Evolutionary conservation across 1,140 invertebrate species (phyloP), one percentile per base, ranked within the genome.

Genomic region (Cardiocondyla obscurior): DNA sequence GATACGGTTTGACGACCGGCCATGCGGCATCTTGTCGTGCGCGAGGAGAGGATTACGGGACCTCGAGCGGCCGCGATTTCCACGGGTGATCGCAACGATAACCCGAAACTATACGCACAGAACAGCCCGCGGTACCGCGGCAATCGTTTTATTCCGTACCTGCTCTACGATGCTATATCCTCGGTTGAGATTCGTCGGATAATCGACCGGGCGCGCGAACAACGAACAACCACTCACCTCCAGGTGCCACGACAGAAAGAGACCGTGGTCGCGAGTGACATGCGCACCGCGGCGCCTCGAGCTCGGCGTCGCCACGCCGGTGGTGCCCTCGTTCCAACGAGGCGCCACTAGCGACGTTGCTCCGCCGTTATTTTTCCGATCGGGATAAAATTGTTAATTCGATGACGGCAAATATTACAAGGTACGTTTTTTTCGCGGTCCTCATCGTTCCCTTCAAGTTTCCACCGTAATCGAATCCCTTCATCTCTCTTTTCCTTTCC

Each of bases 171-270:
- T 94, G 92, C 53, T 81, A 60, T 49, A 51, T 81, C 55, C 73
- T 58, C 72, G 69, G 33, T 58, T 19, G 42, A 64, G 81, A 91
- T 91, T 85, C 83, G 89, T 91, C 82, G 88, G 91, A 94, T 93
- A 92, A 88, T 44, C 70, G 79, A 12, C 30, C 42, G 49, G 51
- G 82, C 64, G 55, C 83, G 77, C 85, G 49, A 73, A 83, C 51
- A 85, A 91, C 83, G 85, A 84, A 92, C 91, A 86, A 92, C 91
- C 93, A 95, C 94, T 95, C 94, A 95, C 94, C 94, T 95, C 92
- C 89, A 94, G 93, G 92, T 94, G 93, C 94, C 92, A 95, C 94
- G 92, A 93, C 93, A 95, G 94, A 95, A 95, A 95, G 94, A 95
- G 94, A 93, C 92, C 92, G 93, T 90, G 74, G 90, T 79, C 91